Base-by-base conservation (phyloP, 2,888 invertebrate species). In the Netelia melanura region DNA sequence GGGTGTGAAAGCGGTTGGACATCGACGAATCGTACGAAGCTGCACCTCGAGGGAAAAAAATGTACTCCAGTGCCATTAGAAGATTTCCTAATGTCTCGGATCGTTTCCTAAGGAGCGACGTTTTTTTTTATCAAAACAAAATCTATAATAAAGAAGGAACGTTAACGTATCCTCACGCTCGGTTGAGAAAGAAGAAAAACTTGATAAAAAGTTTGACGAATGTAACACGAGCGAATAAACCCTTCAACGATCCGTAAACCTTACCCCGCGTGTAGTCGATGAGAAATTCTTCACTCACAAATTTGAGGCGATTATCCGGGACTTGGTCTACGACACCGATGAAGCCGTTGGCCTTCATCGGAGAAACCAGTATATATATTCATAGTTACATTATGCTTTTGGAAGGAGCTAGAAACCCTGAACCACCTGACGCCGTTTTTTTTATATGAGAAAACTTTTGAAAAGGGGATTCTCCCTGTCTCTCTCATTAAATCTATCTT, bases 361-460 rank as follows among this genome's bases (percentile, higher is more conserved):
- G 21, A 10, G 3, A 23, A 67, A 67, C 9, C 17, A 48, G 11
- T 65, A 77, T 58, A 67, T 81, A 77, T 48, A 70, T 64, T 54
- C 58, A 61, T 72, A 61, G 74, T 77, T 81, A 74, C 70, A 75
- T 78, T 58, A 77, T 77, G 23, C 62, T 67, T 58, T 75, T 25
- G 10, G 21, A 62, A 64, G 52, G 56, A 65, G 38, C 38, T 38
- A 38, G 38, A 38, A 6, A 72, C 38, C 62, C 62, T 43, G 25
- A 74, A 80, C 52, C 81, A 84, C 77, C 81, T 68, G 78, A 81
- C 43, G 77, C 25, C 74, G 30, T 71, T 71, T 62, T 71, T 56
- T 62, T 67, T 52, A 62, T 52, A 74, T 72, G 81, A 74, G 74
- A 75, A 81, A 78, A 78, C 74, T 81, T 78, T 84, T 74, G 70